phyloP scores from a whole-genome alignment of 2,113 vertebrate species.

The Notiomystis cincta region DNA sequence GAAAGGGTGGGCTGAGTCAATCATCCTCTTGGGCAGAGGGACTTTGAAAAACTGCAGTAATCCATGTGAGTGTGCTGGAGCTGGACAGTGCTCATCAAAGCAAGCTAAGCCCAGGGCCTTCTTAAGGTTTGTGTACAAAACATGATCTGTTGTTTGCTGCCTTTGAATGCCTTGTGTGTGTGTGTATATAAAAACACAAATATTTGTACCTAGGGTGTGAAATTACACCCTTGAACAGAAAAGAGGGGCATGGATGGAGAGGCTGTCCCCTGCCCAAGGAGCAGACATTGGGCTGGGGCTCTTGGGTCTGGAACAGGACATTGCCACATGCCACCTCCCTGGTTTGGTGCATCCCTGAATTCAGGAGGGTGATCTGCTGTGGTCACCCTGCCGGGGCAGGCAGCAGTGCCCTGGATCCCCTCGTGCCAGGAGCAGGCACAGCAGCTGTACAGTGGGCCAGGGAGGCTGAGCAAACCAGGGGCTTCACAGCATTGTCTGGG shows the following conservation, averaged over 20 bases:
- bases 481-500: background rate
- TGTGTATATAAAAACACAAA: background rate
- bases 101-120: background rate
- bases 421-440: rapidly evolving
- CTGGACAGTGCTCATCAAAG: background rate
- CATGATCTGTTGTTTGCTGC: background rate
- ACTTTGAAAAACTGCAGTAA: background rate
- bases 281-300: background rate
- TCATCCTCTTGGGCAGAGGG: background rate
- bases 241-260: background rate
- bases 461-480: background rate
- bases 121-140: background rate
- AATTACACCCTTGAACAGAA: background rate
- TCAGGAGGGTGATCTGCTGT: background rate
- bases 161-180: background rate
- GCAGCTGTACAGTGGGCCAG: rapidly evolving
- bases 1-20: background rate
- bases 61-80: background rate
- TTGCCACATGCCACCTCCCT: background rate
- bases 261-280: background rate
- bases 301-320: background rate
- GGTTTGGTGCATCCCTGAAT: background rate
- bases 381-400: rapidly evolving
- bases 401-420: background rate
- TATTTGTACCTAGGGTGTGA: background rate